Evolutionary conservation across 92 coral and sea anemone species (phyloP), one percentile per base, ranked within the genome.

Genomic region (Parazoanthus atlanticus): DNA sequence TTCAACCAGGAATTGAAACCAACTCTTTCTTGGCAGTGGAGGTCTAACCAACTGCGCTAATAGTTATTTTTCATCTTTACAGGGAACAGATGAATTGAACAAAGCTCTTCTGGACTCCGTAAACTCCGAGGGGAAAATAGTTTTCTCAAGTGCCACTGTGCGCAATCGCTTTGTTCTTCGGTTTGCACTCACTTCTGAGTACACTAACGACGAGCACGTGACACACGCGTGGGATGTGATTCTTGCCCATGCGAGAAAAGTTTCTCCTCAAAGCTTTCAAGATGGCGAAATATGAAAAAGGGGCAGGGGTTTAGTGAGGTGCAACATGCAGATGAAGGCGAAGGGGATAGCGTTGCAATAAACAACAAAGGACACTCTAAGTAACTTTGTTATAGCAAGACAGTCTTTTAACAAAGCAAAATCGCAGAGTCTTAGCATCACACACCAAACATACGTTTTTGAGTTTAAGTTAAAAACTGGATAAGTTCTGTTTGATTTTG

Each of bases 141-240:
- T 75, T 11, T 36, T 75, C 43, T 75, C 79, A 75, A 75, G 79
- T 41, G 79, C 36, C 10, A 41, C 36, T 25, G 79, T 75, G 43
- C 79, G 79, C 10, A n/a, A 75, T 21, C 79, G 52, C 47, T 75
- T 75, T 75, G 49, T 75, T 75, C 79, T 75, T 19, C 79, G 79
- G 47, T 23, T 75, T 75, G 52, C 79, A 33, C 46, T 75, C 28
- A 75, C 29, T 38, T 75, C 79, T 33, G 79, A 75, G 29, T 75
- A 75, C 79, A 75, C 52, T 19, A 36, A 75, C 43, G 79, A 75
- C 17, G 79, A 75, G 49, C 49, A 75, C 79, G 79, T 75, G 52
- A 75, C 79, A 7, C 43, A 21, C 79, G 79, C 79, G 15, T 75
- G 79, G 79, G 79, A 75, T 12, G 79, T 75, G 29, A 75, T 75